These are phyloP conservation scores for Brachypodius melanocephalos DNA, from an alignment of 2,113 vertebrate genomes.

Conservation along the genomic window DNA sequence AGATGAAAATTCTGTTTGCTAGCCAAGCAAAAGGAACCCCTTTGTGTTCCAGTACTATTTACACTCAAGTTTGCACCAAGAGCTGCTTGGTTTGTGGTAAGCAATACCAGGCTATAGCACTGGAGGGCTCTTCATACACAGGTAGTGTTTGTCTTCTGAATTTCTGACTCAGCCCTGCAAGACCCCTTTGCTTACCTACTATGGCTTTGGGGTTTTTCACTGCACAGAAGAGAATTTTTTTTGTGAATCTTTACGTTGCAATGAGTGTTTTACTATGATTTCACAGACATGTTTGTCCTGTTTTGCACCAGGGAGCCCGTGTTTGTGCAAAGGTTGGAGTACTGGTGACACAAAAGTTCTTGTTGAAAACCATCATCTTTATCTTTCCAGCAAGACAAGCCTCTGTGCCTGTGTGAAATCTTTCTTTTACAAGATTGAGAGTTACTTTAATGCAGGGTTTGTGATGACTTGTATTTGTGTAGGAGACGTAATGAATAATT, in stretches of 20 bases:
- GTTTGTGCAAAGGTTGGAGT: neutral
- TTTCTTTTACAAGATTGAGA: neutral
- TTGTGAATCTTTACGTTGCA: neutral
- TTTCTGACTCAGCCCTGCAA: neutral
- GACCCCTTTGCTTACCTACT: neutral
- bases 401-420: neutral
- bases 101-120: neutral
- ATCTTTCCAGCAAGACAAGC: neutral
- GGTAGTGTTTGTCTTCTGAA: neutral
- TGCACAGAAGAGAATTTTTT: neutral
- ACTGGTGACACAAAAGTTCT: neutral
- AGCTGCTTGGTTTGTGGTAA: neutral
- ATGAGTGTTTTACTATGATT: neutral
- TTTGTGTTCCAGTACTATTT: neutral
- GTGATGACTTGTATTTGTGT: neutral
- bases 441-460: neutral
- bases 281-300: neutral
- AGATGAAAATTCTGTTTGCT: neutral
- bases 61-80: neutral
- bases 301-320: neutral
- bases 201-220: neutral
- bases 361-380: neutral
- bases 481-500: neutral
- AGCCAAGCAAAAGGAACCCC: neutral
- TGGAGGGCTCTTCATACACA: neutral